phyloP scores from a whole-genome alignment of 2,797 vertebrate species.

The Morus bassanus region DNA sequence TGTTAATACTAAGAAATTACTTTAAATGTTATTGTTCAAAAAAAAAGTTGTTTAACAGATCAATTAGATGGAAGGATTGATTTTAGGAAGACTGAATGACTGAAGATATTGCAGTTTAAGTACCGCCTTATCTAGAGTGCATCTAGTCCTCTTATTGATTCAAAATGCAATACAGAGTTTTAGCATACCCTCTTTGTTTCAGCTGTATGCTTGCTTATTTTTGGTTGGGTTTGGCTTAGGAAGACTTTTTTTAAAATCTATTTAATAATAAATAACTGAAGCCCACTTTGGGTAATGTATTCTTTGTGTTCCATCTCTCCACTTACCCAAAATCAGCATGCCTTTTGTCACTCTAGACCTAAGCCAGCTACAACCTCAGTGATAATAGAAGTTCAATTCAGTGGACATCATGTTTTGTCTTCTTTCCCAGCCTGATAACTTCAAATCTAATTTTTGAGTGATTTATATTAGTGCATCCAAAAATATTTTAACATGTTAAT shows the following conservation, averaged over 20 bases:
- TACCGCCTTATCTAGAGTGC: not conserved
- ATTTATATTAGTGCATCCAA: not conserved
- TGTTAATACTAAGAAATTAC: not conserved
- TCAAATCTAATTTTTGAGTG: not conserved
- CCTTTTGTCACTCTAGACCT: not conserved
- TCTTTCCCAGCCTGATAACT: not conserved
- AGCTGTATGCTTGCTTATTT: not conserved
- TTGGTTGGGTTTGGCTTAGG: not conserved
- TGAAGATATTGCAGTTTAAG: not conserved
- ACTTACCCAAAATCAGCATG: not conserved
- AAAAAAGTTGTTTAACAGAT: not conserved
- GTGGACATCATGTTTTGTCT: not conserved
- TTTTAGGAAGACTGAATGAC: not conserved
- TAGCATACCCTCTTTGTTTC: not conserved
- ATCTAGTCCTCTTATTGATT: not conserved
- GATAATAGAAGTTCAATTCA: not conserved
- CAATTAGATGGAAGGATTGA: not conserved
- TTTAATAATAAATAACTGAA: not conserved
- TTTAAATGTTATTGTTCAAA: not conserved
- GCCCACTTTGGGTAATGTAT: not conserved
- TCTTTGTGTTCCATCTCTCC: not conserved
- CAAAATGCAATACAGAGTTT: not conserved
- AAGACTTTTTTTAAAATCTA: not conserved
- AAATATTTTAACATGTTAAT: not conserved
- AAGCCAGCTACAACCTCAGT: not conserved